These are phyloP conservation scores for Drosophila subquinaria DNA, from an alignment of 2,888 invertebrate species.

Conservation along the genomic window DNA sequence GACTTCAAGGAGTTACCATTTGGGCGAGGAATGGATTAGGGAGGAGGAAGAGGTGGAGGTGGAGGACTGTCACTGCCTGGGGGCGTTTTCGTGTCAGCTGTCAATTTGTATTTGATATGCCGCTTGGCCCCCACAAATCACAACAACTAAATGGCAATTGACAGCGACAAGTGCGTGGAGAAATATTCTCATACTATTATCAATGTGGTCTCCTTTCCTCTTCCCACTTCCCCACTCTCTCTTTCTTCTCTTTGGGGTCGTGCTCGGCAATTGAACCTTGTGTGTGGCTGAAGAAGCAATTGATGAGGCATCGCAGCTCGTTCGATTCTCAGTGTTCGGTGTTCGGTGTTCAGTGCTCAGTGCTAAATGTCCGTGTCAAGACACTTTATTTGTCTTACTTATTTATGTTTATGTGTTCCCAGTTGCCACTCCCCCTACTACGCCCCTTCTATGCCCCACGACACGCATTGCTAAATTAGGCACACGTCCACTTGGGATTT, in stretches of 20 bases:
- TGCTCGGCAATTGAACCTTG: slow-evolving; percentile 63
- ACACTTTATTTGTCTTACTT: slow-evolving; percentile 77
- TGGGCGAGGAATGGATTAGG: not conserved
- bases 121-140: slow-evolving; percentile 63
- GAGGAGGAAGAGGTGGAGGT: no score
- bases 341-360: slow-evolving; percentile 17
- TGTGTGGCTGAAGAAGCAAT: slow-evolving; percentile 22
- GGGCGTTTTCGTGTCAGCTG: slow-evolving; percentile 67
- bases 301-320: slow-evolving; percentile 18
- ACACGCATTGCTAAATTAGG: slow-evolving; percentile 69
- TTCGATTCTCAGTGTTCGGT: slow-evolving; percentile 25
- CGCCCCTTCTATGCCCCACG: not conserved
- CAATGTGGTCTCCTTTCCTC: not conserved
- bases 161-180: slow-evolving; percentile 71
- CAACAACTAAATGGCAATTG: slow-evolving; percentile 75
- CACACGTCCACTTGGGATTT: slow-evolving; percentile 63
- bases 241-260: slow-evolving; percentile 31
- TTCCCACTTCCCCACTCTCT: not conserved
- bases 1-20: not conserved
- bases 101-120: slow-evolving; percentile 74
- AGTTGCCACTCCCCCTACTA: slow-evolving; percentile 1
- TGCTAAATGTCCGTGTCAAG: slow-evolving; percentile 74
- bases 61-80: slow-evolving; percentile 34
- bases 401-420: slow-evolving; percentile 71
- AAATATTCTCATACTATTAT: slow-evolving; percentile 13